Percentiles rank a stretch among this genome's conserved stretches.
phyloP scores from a whole-genome alignment of 2,888 invertebrate genomes.

The Cerceris rybyensis region DNA sequence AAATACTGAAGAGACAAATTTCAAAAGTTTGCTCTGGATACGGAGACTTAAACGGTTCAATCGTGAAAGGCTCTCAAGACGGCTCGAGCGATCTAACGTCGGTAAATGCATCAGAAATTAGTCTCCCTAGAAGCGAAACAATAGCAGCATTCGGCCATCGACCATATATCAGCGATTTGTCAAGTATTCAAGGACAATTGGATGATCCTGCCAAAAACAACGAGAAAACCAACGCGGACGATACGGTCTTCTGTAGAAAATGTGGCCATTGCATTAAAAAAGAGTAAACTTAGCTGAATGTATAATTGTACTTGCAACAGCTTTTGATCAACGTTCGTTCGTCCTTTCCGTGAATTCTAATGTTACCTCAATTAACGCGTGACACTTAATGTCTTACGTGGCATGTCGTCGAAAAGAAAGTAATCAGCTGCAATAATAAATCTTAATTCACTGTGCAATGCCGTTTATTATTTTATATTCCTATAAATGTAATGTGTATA shows the following conservation, averaged over 20 bases:
- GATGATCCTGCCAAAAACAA: constrained; percentile 4
- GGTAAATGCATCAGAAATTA: constrained; percentile 49
- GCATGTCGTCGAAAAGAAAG: constrained; percentile 38
- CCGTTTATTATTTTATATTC: background rate
- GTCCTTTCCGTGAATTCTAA: constrained; percentile 35
- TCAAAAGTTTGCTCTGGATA: constrained; percentile 42
- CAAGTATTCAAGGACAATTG: constrained; percentile 3
- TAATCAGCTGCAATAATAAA: constrained; percentile 49
- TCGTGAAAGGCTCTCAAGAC: constrained; percentile 48
- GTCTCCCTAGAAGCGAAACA: constrained; percentile 75
- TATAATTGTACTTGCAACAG: constrained; percentile 4
- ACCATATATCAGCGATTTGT: constrained; percentile 52
- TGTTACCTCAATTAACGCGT: constrained; percentile 4
- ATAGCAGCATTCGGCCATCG: constrained; percentile 76
- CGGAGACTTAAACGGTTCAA: constrained; percentile 50
- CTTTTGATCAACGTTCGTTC: constrained; percentile 10
- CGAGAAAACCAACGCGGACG: constrained; percentile 9
- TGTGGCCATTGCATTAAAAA: constrained; percentile 70
- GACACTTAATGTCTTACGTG: background rate
- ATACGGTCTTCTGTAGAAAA: constrained; percentile 66
- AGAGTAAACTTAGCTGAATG: constrained; percentile 20
- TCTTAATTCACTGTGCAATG: constrained; percentile 29
- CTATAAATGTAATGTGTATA: no score
- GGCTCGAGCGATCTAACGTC: constrained; percentile 25
- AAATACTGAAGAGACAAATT: constrained; percentile 22